phyloP scores from a whole-genome alignment of 2,888 invertebrate genomes.

The Caradrina kadenii region DNA sequence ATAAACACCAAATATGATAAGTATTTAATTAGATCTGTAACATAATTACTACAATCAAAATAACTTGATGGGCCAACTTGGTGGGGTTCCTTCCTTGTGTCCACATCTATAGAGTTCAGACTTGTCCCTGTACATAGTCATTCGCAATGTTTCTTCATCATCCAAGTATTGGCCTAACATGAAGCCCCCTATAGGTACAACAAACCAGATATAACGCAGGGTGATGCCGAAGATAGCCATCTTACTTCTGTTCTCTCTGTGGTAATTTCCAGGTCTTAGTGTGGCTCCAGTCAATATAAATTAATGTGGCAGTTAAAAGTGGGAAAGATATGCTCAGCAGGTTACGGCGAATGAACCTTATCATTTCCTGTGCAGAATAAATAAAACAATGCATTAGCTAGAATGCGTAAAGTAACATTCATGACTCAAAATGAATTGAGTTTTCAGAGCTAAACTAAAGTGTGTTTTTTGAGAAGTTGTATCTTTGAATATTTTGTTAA shows the following conservation, averaged over 20 bases:
- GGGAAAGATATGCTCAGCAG: conserved; percentile 93
- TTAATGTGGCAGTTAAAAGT: conserved; percentile 88
- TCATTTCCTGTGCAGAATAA: conserved; percentile 79
- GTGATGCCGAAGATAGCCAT: conserved; percentile 91
- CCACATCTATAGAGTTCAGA: conserved; percentile 94
- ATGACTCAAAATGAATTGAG: no score
- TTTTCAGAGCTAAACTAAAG: no score
- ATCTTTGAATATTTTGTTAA: no score
- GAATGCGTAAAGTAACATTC: no score
- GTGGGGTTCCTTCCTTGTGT: conserved; percentile 92
- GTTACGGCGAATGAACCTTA: conserved; percentile 91
- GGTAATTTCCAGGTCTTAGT: conserved; percentile 93
- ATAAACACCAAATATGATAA: conserved; percentile 38
- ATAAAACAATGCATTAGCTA: background rate
- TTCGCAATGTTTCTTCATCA: conserved; percentile 92
- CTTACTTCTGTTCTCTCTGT: conserved; percentile 73
- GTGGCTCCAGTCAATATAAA: conserved; percentile 93
- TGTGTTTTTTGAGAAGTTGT: no score
- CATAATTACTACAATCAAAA: conserved; percentile 36
- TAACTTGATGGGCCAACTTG: conserved; percentile 92
- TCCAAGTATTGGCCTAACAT: conserved; percentile 92
- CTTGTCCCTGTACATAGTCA: conserved; percentile 94
- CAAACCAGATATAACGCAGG: conserved; percentile 85
- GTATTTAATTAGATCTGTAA: conserved; percentile 60
- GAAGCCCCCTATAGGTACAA: conserved; percentile 90